A percentile compares a stretch with the other conserved stretches of the same genome.
phyloP scores from a whole-genome alignment of 2,888 invertebrate genomes.

The Sphaerophoria taeniata region DNA sequence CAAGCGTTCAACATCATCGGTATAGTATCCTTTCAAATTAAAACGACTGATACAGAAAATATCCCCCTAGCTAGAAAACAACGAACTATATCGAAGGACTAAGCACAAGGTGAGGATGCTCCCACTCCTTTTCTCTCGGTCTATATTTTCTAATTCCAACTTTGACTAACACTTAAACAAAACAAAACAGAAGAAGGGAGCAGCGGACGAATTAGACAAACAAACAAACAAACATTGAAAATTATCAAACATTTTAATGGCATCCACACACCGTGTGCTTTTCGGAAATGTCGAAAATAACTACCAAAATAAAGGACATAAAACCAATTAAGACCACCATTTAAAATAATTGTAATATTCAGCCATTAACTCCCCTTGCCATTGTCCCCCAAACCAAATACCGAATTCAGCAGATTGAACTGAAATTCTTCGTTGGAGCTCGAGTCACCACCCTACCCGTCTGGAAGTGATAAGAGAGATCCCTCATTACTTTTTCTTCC shows the following conservation, averaged over 20 bases:
- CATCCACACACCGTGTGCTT: conserved; percentile 69
- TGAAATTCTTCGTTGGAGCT: background rate
- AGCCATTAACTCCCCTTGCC: conserved; percentile 66
- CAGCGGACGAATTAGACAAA: conserved; percentile 53
- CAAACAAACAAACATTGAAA: conserved; percentile 73
- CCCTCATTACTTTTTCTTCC: conserved; percentile 55
- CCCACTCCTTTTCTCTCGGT: background rate
- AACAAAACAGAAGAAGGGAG: background rate
- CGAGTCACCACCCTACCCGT: background rate
- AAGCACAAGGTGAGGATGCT: background rate
- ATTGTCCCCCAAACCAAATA: conserved; percentile 31
- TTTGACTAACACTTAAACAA: background rate
- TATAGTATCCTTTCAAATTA: conserved; percentile 46
- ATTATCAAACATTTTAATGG: conserved; percentile 72
- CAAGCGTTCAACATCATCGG: conserved; percentile 20
- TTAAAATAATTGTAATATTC: conserved; percentile 75
- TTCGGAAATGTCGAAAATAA: conserved; percentile 73
- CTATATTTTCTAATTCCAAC: background rate
- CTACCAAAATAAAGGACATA: conserved; percentile 74
- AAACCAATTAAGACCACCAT: conserved; percentile 75
- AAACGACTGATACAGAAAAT: conserved; percentile 56
- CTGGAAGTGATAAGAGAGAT: conserved; percentile 64
- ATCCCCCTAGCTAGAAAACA: conserved; percentile 45
- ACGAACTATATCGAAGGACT: conserved; percentile 29
- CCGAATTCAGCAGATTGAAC: conserved; percentile 30